Evolutionary conservation across 2,888 invertebrate species (phyloP).

Genomic region (Agrochola lota): DNA sequence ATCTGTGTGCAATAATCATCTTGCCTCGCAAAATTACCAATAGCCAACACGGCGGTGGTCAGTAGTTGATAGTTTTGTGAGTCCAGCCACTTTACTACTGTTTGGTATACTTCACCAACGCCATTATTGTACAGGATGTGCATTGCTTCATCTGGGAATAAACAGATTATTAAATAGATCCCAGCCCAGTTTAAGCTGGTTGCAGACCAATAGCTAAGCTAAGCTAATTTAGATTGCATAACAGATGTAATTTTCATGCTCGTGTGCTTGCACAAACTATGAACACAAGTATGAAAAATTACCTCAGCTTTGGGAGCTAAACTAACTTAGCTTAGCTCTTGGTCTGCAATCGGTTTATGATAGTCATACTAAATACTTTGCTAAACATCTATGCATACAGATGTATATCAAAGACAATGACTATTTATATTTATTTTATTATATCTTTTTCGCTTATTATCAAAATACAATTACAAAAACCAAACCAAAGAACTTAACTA

Average conservation of each 20-base stretch:
- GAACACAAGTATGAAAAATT: too few relatives aligned
- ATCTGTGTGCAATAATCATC: constrained; percentile 96
- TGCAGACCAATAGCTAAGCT: too few relatives aligned
- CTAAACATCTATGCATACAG: neutral
- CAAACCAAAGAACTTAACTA: neutral
- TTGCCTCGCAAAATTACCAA: constrained; percentile 97
- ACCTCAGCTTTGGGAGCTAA: too few relatives aligned
- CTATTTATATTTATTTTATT: neutral
- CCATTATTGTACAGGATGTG: constrained; percentile 94
- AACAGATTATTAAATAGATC: neutral
- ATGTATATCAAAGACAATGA: neutral
- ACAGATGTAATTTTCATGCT: too few relatives aligned
- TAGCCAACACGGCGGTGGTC: constrained; percentile 95
- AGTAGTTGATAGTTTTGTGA: constrained; percentile 93
- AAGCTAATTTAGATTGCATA: too few relatives aligned
- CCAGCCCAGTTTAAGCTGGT: neutral
- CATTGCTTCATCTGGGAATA: constrained; percentile 95
- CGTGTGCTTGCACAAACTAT: too few relatives aligned
- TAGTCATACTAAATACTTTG: neutral
- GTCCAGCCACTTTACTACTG: constrained; percentile 94
- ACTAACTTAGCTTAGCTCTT: too few relatives aligned
- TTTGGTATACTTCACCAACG: constrained; percentile 93
- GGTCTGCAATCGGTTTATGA: neutral
- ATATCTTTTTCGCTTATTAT: neutral
- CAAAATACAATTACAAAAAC: neutral